Base-by-base conservation (phyloP, 2,888 invertebrate genomes). In the Tolmerus cingulatus region DNA sequence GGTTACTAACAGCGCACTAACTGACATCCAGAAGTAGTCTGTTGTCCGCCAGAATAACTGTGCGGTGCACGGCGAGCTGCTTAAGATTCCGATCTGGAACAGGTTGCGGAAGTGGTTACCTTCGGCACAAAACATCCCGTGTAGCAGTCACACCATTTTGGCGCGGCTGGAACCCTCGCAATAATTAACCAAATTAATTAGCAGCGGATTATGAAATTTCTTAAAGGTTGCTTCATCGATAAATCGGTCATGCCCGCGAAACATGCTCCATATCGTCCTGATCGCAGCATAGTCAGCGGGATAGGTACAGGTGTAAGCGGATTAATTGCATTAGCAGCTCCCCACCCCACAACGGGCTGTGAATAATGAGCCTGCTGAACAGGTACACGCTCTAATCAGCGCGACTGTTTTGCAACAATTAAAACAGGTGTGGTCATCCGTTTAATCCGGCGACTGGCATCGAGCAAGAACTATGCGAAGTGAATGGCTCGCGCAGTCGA, bases 351-450 rank as follows among this genome's bases (percentile, higher is more conserved):
- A 23, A 23, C n/a, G 43, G 8, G 23, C 23, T 43, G 43, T 78
- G 43, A 78, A 23, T 78, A 78, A 78, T 78, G 43, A 78, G 43
- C 27, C n/a, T 14, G 16, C 12, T 76, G 19, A 2, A 23, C 37
- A 23, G 78, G 23, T 66, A 66, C 66, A 66, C 9, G 9, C 27
- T 66, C 27, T 66, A 66, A 66, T 23, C 66, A 66, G 12, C 57
- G 19, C 1, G 4, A 12, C 12, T 66, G 66, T 8, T 23, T 19
- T 66, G 40, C 43, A 78, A 78, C 43, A 40, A 78, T 78, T 78
- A 78, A 23, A 76, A 23, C 46, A 78, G 78, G 78, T 46, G 78
- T 78, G 78, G 78, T 78, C 78, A 78, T 43, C 43, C 9, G 40
- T n/a, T 78, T 78, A 66, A 78, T 78, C 43, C 23, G 34, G 78